Percentiles rank a stretch among this genome's conserved stretches.
Conservation (phyloP, 92 coral and sea anemone genomes). For the Muricea muricata region DNA sequence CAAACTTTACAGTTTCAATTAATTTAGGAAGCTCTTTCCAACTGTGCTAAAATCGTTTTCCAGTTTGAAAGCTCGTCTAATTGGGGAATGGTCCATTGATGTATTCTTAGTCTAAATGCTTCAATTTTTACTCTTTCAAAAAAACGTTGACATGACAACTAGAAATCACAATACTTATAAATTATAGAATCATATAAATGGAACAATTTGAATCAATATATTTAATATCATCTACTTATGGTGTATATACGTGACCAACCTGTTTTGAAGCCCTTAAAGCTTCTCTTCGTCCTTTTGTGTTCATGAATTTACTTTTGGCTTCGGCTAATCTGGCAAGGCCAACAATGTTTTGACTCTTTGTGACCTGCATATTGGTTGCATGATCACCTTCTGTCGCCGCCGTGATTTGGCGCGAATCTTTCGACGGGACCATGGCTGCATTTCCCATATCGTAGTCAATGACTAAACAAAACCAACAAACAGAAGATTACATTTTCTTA, state of each 20-base stretch:
- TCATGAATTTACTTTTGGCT: slow-evolving; percentile 89
- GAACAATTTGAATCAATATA: too few species aligned
- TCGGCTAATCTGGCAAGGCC: slow-evolving; percentile 89
- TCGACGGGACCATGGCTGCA: neutral
- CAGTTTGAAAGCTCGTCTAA: too few species aligned
- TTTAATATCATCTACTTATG: too few species aligned
- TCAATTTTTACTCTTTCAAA: too few species aligned
- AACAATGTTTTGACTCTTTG: slow-evolving; percentile 74
- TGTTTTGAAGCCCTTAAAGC: slow-evolving; percentile 76
- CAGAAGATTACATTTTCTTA: neutral
- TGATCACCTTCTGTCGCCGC: slow-evolving; percentile 32
- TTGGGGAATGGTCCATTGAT: too few species aligned
- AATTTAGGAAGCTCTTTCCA: too few species aligned
- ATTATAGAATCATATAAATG: too few species aligned
- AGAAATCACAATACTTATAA: neutral
- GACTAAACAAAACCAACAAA: neutral
- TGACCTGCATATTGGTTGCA: neutral
- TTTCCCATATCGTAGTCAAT: slow-evolving; percentile 3
- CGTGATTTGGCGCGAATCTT: neutral
- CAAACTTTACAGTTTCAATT: too few species aligned
- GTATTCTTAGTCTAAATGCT: too few species aligned
- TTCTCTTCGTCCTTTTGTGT: slow-evolving; percentile 78
- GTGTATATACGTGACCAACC: too few species aligned
- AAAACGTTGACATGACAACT: neutral
- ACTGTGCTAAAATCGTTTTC: too few species aligned